phyloP scores from a whole-genome alignment of 2,888 invertebrate species.

The Spodoptera littoralis region DNA sequence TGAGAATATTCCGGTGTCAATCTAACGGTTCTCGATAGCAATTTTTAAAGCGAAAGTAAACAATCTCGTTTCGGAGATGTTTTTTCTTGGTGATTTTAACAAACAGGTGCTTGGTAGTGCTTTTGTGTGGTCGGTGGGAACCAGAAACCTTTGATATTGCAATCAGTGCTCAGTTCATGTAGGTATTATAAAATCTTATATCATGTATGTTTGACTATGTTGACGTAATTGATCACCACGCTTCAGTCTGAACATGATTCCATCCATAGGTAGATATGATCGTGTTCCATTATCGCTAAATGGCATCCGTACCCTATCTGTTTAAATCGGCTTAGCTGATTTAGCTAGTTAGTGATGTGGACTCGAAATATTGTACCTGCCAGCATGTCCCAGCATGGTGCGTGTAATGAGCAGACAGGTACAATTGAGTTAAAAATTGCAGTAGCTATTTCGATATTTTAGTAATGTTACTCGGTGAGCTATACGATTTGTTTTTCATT shows the following conservation, averaged over 20 bases:
- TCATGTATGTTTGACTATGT: not conserved
- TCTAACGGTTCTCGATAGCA: no score
- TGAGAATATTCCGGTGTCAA: no score
- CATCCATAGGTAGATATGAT: conserved; percentile 1
- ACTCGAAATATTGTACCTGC: conserved; percentile 5
- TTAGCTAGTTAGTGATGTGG: conserved; percentile 12
- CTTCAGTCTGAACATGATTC: not conserved
- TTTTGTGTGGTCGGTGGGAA: no score
- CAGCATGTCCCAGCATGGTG: not conserved
- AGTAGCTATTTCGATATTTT: no score
- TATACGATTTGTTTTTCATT: no score
- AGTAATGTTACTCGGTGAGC: no score
- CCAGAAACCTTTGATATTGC: no score
- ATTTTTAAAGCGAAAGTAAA: no score
- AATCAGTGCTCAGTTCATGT: not conserved
- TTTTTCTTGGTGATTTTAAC: no score
- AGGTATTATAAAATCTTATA: conserved; percentile 3
- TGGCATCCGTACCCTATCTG: conserved; percentile 24
- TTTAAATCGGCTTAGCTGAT: conserved; percentile 29
- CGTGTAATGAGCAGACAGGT: conserved; percentile 1
- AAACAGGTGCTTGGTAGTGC: no score
- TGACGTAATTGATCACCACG: conserved; percentile 1
- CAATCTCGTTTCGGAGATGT: no score
- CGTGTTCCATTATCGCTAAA: conserved; percentile 31
- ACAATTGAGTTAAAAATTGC: not conserved